These are phyloP conservation scores for Eubucco bourcierii DNA, from an alignment of 2,113 vertebrate species.

Conservation along the genomic window DNA sequence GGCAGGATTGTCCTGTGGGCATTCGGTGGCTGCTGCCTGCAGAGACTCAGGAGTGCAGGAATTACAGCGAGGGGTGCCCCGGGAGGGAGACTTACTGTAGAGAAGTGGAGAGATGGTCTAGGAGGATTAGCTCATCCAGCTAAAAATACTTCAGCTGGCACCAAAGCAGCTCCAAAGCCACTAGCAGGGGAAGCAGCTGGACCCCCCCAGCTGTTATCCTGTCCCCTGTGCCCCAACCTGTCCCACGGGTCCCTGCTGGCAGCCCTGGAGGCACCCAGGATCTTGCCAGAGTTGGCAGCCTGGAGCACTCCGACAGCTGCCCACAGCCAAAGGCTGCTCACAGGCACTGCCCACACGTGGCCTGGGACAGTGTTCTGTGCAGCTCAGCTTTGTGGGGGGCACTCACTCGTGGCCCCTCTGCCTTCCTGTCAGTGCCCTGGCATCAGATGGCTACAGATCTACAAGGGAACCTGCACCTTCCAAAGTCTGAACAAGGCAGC, in stretches of 20 bases:
- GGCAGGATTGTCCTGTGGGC: too few species aligned
- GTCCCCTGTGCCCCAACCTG: neutral
- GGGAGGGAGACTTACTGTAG: neutral
- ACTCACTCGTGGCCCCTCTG: neutral
- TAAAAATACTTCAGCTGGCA: neutral
- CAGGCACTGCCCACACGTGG: neutral
- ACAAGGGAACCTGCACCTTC: neutral
- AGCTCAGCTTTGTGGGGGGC: neutral
- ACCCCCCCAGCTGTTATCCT: neutral
- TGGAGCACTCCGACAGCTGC: neutral
- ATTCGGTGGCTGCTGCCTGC: neutral
- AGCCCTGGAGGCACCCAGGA: neutral
- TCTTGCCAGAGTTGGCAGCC: neutral
- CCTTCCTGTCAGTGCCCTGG: neutral
- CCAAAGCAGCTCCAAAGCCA: neutral
- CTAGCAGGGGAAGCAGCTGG: neutral
- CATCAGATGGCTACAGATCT: neutral
- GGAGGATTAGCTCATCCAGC: neutral
- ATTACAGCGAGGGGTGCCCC: neutral
- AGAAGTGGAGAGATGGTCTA: neutral
- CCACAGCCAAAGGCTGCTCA: neutral
- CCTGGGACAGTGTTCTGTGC: neutral
- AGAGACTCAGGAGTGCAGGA: neutral
- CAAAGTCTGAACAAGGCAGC: too few species aligned
- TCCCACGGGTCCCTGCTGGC: neutral